Conservation (phyloP, 1,140 invertebrate genomes). For the Chironomus striatipennis region DNA sequence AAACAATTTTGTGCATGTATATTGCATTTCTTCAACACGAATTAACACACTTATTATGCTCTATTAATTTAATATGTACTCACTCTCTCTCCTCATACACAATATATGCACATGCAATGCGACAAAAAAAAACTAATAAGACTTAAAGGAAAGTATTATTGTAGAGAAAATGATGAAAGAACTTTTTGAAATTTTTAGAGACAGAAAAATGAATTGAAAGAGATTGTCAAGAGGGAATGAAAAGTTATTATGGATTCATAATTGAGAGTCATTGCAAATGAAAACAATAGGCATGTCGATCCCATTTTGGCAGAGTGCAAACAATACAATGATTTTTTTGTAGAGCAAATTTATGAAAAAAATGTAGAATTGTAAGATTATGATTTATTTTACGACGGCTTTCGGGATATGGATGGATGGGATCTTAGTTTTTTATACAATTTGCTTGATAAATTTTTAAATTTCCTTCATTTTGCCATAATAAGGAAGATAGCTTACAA, state of each 20-base stretch:
- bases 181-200: neutral
- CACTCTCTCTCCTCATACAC: no score
- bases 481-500: no score
- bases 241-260: slow-evolving; percentile 7
- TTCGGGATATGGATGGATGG: no score
- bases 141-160: neutral
- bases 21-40: neutral
- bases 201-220: neutral
- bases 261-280: neutral
- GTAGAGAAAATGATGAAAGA: neutral
- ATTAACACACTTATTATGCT: slow-evolving; percentile 8
- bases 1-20: neutral
- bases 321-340: no score
- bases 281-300: slow-evolving; percentile 6
- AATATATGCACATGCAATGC: neutral
- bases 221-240: neutral
- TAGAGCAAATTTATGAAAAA: no score
- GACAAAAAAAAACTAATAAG: neutral
- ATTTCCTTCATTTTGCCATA: no score
- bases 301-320: neutral
- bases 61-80: slow-evolving; percentile 1
- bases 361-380: no score
- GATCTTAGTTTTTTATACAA: no score
- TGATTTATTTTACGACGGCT: no score
- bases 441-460: no score